Base-by-base conservation (phyloP, 2,888 invertebrate species). In the Ditylenchus weischeri region DNA sequence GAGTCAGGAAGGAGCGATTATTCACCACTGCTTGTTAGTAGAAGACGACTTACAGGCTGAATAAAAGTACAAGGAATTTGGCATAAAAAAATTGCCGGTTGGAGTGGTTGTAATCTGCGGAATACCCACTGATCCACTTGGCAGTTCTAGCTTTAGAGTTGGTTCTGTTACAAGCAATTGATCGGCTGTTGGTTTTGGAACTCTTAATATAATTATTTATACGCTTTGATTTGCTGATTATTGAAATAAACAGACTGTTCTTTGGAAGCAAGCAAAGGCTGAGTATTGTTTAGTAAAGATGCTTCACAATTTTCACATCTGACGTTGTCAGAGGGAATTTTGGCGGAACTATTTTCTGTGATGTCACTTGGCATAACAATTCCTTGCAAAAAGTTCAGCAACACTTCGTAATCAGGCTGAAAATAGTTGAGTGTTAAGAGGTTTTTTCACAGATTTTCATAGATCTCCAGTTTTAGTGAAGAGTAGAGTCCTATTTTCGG, bases 321-420 rank as follows among this genome's bases (percentile, higher is more conserved):
- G 43, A 47, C 50, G 48, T 54, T 57, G 19, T n/a, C 60, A 47
- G 36, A 43, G 48, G 29, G 57, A 35, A 68, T 62, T 29, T 43
- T 66, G 15, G 54, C 6, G 13, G 54, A 15, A 13, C 54, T 10
- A 5, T 21, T 13, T 11, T 54, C 23, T 23, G n/a, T 10, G 13
- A 2, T 21, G n/a, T 54, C 54, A 21, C 2, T 15, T 11, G 54
- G 43, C 54, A 73, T 70, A 38, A 58, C 29, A 48, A 65, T 63
- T 35, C 57, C 36, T 23, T 64, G 49, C 49, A 75, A 57, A 43
- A 73, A 54, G 10, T 57, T 64, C 8, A 78, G 67, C 19, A 77
- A 61, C n/a, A 54, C 50, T 13, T 76, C 73, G 66, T 77, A 77
- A 51, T 77, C 72, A 4, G 77, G 77, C 72, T 77, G 59, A 63